Percentiles rank a stretch among this genome's conserved stretches.
These are phyloP conservation scores for Ischnura elegans DNA, from an alignment of 2,888 invertebrate species.

Conservation along the genomic window DNA sequence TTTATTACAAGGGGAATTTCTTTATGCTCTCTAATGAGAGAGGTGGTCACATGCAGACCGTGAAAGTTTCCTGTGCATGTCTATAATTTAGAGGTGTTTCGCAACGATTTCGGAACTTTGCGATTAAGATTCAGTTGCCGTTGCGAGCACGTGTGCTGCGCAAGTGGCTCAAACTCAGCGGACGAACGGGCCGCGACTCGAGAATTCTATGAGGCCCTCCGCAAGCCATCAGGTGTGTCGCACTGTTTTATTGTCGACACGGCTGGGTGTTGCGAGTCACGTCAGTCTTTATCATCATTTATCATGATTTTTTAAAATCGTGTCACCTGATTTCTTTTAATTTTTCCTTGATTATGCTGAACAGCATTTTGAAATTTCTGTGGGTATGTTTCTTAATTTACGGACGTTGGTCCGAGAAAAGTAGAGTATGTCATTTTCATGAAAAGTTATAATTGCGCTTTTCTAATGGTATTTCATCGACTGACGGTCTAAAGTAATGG, in stretches of 20 bases:
- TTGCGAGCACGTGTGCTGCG: neutral
- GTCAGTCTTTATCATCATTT: too few species aligned
- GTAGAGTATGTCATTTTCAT: too few species aligned
- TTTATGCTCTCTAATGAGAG: neutral
- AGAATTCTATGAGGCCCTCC: neutral
- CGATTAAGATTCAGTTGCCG: neutral
- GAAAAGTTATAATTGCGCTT: too few species aligned
- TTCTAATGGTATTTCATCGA: too few species aligned
- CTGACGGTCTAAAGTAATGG: too few species aligned
- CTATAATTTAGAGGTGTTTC: neutral
- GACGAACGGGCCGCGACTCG: neutral
- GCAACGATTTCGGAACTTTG: neutral
- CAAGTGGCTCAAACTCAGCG: neutral
- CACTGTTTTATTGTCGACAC: neutral
- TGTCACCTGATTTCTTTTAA: too few species aligned
- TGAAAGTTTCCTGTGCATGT: neutral
- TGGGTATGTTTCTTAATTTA: too few species aligned
- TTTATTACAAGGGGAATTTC: neutral
- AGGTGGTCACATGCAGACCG: neutral
- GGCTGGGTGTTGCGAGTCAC: neutral
- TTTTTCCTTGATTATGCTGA: too few species aligned
- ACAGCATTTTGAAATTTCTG: too few species aligned
- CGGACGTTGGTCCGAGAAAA: too few species aligned
- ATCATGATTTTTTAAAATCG: too few species aligned
- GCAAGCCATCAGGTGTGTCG: neutral